These are phyloP conservation scores for Notoglanidium macrostoma DNA, from an alignment of 2,797 vertebrate genomes.

Conservation along the genomic window DNA sequence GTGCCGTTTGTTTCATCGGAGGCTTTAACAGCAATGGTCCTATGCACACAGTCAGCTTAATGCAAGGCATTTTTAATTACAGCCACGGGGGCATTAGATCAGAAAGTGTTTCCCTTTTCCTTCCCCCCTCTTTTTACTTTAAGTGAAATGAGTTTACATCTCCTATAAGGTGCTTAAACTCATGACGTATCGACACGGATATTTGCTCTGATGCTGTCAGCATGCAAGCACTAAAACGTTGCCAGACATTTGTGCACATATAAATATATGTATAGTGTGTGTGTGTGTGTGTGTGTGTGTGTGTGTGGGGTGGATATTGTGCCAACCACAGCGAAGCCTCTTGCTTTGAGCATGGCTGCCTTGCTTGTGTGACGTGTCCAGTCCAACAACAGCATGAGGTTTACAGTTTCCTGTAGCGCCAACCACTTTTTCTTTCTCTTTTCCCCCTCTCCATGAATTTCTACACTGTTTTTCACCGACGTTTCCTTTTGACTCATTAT, in stretches of 20 bases:
- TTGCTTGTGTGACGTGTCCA: conserved; percentile 13
- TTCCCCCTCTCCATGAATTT: conserved; percentile 3
- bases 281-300: background rate
- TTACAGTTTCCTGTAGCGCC: conserved; percentile 42
- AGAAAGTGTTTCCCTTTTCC: background rate
- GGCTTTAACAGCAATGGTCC: conserved; percentile 22
- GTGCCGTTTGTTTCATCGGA: background rate
- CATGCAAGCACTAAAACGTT: conserved; percentile 25
- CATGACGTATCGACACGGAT: conserved; percentile 13
- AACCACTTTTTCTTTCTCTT: background rate
- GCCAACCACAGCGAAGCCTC: background rate
- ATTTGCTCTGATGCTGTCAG: conserved; percentile 16
- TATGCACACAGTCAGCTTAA: conserved; percentile 37
- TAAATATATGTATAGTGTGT: background rate
- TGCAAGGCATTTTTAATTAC: conserved; percentile 32
- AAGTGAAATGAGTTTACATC: conserved; percentile 47
- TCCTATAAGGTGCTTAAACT: conserved; percentile 26
- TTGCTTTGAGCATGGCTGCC: conserved; percentile 36
- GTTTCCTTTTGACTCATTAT: conserved; percentile 14
- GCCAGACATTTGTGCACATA: conserved; percentile 10
- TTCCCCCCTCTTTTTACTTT: background rate
- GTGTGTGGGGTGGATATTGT: background rate
- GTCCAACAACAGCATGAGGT: conserved; percentile 33
- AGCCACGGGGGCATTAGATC: conserved; percentile 44
- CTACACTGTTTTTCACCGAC: conserved; percentile 31